A percentile compares a stretch with the other conserved stretches of the same genome.
These are phyloP conservation scores for Arvicanthis niloticus DNA, from an alignment of 2,113 vertebrate species.

Conservation along the genomic window DNA sequence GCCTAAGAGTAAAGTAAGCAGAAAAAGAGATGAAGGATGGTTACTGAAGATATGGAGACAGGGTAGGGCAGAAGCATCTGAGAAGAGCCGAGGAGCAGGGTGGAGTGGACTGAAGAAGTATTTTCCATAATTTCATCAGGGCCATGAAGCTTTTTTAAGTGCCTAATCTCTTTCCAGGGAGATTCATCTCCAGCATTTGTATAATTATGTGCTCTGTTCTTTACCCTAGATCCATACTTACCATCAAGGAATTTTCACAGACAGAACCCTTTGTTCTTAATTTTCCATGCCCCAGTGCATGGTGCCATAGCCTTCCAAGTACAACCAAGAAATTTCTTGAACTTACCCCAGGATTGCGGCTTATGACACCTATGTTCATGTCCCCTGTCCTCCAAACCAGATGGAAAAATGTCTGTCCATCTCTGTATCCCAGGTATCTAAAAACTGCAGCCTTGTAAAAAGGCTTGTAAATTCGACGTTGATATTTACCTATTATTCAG, in stretches of 20 bases:
- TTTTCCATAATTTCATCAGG: neutral
- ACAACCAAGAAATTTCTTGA: neutral
- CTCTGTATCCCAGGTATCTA: neutral
- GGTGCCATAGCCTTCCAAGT: neutral
- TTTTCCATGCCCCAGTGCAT: neutral
- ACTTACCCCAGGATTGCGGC: neutral
- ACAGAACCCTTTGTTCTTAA: conserved; percentile 43
- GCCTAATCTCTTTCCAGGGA: neutral
- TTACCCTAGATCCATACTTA: neutral
- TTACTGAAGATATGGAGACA: neutral
- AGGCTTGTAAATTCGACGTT: neutral
- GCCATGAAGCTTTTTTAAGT: neutral
- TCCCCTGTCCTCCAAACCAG: too few relatives aligned
- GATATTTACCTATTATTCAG: conserved; percentile 6
- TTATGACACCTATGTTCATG: neutral
- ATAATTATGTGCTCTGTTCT: conserved; percentile 23
- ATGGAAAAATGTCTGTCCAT: neutral
- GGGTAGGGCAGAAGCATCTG: neutral
- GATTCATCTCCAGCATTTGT: neutral
- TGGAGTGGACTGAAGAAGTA: neutral
- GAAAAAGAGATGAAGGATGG: conserved; percentile 27
- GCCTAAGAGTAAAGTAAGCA: conserved; percentile 64
- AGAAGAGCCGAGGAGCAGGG: neutral
- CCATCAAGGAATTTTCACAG: conserved; percentile 36
- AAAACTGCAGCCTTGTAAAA: conserved; percentile 16